Evolutionary conservation across 37 sponge, comb jelly and placozoan species (phyloP), one percentile per base, ranked within the genome.

Genomic region (Chondrosia reniformis): DNA sequence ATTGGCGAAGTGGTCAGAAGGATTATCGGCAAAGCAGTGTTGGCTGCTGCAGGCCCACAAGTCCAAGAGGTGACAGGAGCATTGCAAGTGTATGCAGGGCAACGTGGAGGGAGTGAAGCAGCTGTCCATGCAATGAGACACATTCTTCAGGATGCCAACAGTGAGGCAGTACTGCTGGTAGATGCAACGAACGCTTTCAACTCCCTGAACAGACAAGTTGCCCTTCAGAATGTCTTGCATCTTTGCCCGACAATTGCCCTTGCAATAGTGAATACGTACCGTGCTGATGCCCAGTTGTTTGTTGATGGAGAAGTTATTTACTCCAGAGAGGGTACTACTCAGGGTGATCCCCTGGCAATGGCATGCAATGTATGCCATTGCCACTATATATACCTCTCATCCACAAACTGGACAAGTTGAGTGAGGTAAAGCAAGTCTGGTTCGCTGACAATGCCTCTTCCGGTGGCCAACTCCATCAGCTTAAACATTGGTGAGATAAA

Each of bases 171-270:
- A 33, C 55, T 75, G 34, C 34, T 75, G 1, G 56, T 75, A 12
- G 55, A 75, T 75, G 76, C 76, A 24, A 30, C 76, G 2, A 75
- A 75, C 52, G 76, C 76, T 2, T 69, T 69, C 72, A 69, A 69
- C 22, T 37, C 25, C n/a, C 72, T 69, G 22, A 69, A 69, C 12
- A 1, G 72, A 40, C 72, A 69, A 8, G 22, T 44, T 10, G 44
- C 72, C 3, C 72, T 69, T 1, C 43, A 42, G 5, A 69, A 69
- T 25, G 22, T 69, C 12, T 44, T 43, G n/a, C 21, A 22, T 2
- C 72, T 69, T 25, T 69, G 72, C 12, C 72, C 72, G 3, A 42
- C 72, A 3, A 41, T 69, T 69, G 72, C 72, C 72, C 39, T 69
- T 40, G 72, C 72, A 19, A 22, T 69, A 0, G 42, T 44, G 44